Evolutionary conservation across 1,140 invertebrate genomes (phyloP), one percentile per base, ranked within the genome.

Genomic region (Anastrepha obliqua): DNA sequence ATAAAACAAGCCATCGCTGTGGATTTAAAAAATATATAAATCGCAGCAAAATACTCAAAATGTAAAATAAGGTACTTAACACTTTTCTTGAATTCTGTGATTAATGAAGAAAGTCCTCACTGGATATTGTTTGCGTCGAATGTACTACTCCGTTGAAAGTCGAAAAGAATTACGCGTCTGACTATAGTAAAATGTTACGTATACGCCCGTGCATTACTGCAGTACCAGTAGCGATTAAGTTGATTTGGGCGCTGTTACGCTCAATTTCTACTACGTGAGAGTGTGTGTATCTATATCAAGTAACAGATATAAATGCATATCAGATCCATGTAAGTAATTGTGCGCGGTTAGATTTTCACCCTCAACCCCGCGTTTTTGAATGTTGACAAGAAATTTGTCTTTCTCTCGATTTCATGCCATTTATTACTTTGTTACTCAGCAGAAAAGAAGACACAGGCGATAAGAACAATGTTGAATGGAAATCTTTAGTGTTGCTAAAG

Each of bases 371-470:
- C 29, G 20, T 29, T 29, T 29, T 29, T 29, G 29, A 29, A 29
- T 74, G 67, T 17, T 5, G 67, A 42, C 44, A 74, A 74, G 67
- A 74, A 74, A 74, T 74, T 74, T 74, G 44, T 74, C 67, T 47
- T 74, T 74, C 42, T 44, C 42, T 17, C 67, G 13, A 74, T 74
- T 74, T 74, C 67, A 74, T 42, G 44, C 67, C 67, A 74, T 74
- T 74, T 74, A 74, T 44, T 74, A 44, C 11, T 39, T 47, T 44
- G 5, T n/a, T 74, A 29, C 29, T 11, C 6, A 55, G 51, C 6
- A 55, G 51, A 8, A 55, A 55, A 55, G 11, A 8, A 11, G 11
- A 55, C 6, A 55, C 6, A 55, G 6, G 0, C 51, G 11, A 8
- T 55, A 55, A 62, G 60, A 62, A 74, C 67, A 13, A 74, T 47